These are phyloP conservation scores for Aleiodes testaceus DNA, from an alignment of 2,888 invertebrate species.

Conservation along the genomic window DNA sequence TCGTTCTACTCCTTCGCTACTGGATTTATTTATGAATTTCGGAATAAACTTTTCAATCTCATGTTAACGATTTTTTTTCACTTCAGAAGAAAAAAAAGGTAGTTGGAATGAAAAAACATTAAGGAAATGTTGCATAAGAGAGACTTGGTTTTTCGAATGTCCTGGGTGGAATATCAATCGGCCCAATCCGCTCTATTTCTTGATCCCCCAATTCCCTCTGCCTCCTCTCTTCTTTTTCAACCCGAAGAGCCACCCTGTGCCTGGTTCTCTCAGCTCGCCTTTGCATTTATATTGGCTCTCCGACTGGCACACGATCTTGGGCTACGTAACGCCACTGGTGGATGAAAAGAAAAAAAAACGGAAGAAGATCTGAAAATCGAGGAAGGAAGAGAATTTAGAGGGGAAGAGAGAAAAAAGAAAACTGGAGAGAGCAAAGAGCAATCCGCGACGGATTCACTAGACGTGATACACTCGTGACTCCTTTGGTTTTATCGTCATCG, in stretches of 20 bases:
- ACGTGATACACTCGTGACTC: constrained; percentile 35
- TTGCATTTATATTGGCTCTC: constrained; percentile 64
- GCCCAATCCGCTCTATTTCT: constrained; percentile 44
- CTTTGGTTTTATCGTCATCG: constrained; percentile 15
- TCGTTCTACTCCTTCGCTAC: background rate
- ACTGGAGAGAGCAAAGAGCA: constrained; percentile 7
- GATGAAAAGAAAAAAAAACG: constrained; percentile 1
- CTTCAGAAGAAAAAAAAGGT: constrained; percentile 1
- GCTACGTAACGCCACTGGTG: constrained; percentile 17
- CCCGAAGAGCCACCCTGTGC: constrained; percentile 42
- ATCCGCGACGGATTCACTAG: constrained; percentile 22
- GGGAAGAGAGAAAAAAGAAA: constrained; percentile 1
- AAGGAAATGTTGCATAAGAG: constrained; percentile 7
- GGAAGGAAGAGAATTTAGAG: background rate
- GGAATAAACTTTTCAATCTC: background rate
- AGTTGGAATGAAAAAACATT: constrained; percentile 7
- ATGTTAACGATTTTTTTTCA: constrained; percentile 16
- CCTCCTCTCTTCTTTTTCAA: constrained; percentile 50
- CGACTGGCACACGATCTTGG: constrained; percentile 41
- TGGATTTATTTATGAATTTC: background rate
- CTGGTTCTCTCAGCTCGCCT: constrained; percentile 50
- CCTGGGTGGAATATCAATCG: constrained; percentile 68
- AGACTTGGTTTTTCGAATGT: constrained; percentile 59
- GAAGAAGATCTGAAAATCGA: background rate
- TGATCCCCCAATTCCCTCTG: too few species aligned